These are phyloP conservation scores for Wasmannia auropunctata DNA, from an alignment of 1,140 invertebrate species.

Conservation along the genomic window DNA sequence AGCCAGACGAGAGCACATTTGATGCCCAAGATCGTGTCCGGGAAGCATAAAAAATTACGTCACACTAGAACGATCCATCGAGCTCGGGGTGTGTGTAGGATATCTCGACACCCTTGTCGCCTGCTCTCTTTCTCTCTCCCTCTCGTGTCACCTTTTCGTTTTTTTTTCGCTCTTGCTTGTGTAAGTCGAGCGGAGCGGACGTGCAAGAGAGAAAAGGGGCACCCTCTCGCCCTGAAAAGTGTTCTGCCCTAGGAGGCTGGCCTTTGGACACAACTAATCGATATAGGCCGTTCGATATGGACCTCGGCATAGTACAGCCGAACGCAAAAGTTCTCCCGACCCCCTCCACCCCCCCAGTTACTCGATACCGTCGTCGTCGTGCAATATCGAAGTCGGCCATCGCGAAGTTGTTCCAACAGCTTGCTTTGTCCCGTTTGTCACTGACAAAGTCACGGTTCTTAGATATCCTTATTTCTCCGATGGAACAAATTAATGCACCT, in stretches of 20 bases:
- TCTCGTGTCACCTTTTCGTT: conserved; percentile 18
- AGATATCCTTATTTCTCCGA: neutral
- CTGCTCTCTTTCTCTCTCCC: neutral
- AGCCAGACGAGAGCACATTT: conserved; percentile 52
- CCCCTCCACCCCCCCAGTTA: neutral
- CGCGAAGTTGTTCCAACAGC: conserved; percentile 34
- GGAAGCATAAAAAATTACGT: conserved; percentile 70
- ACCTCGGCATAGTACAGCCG: conserved; percentile 67
- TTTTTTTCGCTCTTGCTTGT: conserved; percentile 39
- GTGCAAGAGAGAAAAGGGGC: conserved; percentile 56
- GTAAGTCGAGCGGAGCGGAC: conserved; percentile 43
- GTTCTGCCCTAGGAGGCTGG: conserved; percentile 68
- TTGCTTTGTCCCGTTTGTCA: conserved; percentile 22
- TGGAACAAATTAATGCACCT: neutral
- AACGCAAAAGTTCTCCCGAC: conserved; percentile 59
- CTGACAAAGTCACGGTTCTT: conserved; percentile 15
- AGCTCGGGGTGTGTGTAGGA: conserved; percentile 21
- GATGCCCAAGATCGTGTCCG: conserved; percentile 62
- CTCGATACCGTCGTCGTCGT: neutral
- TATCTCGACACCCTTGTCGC: conserved; percentile 35
- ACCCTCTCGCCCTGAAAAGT: conserved; percentile 71
- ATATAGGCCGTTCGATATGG: conserved; percentile 72
- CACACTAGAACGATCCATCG: conserved; percentile 67
- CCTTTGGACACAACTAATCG: conserved; percentile 74
- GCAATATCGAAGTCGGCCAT: conserved; percentile 46